A percentile compares a stretch with the other conserved stretches of the same genome.
phyloP scores from a whole-genome alignment of 2,888 invertebrate species.

The Acanthosepion esculentum region DNA sequence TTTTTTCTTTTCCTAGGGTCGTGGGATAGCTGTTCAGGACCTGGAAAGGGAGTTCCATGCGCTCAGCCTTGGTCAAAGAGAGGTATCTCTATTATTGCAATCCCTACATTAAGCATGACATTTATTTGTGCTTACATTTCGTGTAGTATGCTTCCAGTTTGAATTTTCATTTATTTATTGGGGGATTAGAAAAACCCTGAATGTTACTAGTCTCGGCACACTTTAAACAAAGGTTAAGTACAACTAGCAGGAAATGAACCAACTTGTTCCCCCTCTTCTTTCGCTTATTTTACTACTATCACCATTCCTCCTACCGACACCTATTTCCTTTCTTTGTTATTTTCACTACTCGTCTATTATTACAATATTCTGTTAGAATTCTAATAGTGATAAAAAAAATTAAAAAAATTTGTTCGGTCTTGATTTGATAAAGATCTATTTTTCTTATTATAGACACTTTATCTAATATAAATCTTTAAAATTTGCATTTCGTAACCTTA shows the following conservation, averaged over 20 bases:
- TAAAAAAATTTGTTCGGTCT: too few relatives aligned
- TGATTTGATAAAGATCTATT: too few relatives aligned
- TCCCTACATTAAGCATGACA: too few relatives aligned
- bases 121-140: neutral
- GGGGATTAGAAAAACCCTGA: neutral
- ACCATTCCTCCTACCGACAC: slow-evolving; percentile 36
- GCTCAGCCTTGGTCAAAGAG: slow-evolving; percentile 62
- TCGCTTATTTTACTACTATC: neutral
- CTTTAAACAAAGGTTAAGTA: neutral
- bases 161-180: neutral
- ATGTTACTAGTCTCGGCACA: slow-evolving; percentile 49
- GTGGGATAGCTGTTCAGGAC: slow-evolving; percentile 69
- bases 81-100: slow-evolving; percentile 55
- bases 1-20: slow-evolving; percentile 52
- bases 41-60: slow-evolving; percentile 72
- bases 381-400: neutral
- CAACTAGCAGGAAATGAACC: neutral
- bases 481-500: too few relatives aligned
- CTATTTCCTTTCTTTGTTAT: neutral
- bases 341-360: neutral
- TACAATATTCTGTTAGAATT: neutral
- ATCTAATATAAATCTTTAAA: too few relatives aligned
- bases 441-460: too few relatives aligned
- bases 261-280: slow-evolving; percentile 23
- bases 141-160: neutral